Percentiles rank a stretch among this genome's conserved stretches.
Conservation (phyloP, 1,140 invertebrate genomes). For the Pseudomyrmex flavicornis region DNA sequence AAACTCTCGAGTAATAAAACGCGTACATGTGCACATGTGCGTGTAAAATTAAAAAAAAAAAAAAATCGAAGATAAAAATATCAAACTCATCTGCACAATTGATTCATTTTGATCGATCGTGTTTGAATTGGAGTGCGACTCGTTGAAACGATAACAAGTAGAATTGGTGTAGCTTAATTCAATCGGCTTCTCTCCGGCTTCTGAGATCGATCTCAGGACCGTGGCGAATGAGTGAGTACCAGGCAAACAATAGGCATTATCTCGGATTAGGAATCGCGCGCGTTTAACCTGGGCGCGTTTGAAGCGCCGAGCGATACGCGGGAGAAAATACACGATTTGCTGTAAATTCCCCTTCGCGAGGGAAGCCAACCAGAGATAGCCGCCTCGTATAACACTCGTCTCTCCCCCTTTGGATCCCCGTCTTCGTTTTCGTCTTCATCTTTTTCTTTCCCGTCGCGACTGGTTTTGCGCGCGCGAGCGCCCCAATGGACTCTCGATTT, state of each 20-base stretch:
- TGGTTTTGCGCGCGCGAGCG: slow-evolving; percentile 69
- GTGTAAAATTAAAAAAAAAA: too few species aligned
- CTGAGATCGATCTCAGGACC: slow-evolving; percentile 34
- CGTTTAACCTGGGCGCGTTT: not conserved
- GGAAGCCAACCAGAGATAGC: slow-evolving; percentile 23
- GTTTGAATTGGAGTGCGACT: not conserved
- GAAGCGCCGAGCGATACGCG: slow-evolving; percentile 31
- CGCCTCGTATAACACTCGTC: not conserved
- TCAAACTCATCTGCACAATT: not conserved
- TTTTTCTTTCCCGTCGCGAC: slow-evolving; percentile 64
- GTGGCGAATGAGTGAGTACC: not conserved
- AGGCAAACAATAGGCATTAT: slow-evolving; percentile 47
- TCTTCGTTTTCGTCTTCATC: slow-evolving; percentile 30
- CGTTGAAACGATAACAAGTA: slow-evolving; percentile 34
- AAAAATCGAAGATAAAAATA: not conserved
- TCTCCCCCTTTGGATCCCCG: not conserved
- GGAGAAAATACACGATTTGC: slow-evolving; percentile 72
- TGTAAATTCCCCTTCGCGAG: slow-evolving; percentile 48
- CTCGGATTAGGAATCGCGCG: slow-evolving; percentile 53
- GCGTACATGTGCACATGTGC: too few species aligned
- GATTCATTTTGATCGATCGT: slow-evolving; percentile 17
- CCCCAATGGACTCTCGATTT: slow-evolving; percentile 76
- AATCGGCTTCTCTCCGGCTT: slow-evolving; percentile 28
- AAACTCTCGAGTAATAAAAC: not conserved
- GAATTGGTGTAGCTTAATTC: slow-evolving; percentile 35